Evolutionary conservation across 2,113 vertebrate species (phyloP).

Genomic region (Equus quagga): DNA sequence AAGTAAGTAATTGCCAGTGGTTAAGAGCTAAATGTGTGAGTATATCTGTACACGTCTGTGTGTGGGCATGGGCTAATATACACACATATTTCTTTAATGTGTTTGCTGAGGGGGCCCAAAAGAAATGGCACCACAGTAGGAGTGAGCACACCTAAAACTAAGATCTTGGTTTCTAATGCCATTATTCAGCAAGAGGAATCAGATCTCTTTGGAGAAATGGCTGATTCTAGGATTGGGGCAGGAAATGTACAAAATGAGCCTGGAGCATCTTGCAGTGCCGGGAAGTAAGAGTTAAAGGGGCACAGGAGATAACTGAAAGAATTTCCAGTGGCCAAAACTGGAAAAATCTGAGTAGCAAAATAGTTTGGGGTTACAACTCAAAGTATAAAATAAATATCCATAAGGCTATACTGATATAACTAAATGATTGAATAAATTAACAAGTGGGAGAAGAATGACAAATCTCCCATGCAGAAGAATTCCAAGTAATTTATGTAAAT

Average conservation of each 20-base stretch:
- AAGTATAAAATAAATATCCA: not conserved
- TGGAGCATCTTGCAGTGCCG: not conserved
- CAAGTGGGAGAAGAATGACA: not conserved
- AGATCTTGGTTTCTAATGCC: not conserved
- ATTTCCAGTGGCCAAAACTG: not conserved
- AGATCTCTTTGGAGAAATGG: not conserved
- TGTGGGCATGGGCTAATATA: fast-evolving
- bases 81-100: not conserved
- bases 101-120: not conserved
- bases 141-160: not conserved
- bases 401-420: not conserved
- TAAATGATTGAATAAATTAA: not conserved
- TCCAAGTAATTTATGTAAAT: not conserved
- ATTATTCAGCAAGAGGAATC: not conserved
- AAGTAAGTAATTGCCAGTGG: not conserved
- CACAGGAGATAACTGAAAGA: not conserved
- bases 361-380: not conserved
- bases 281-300: not conserved
- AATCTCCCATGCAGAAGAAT: not conserved
- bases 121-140: not conserved
- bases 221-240: not conserved
- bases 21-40: not conserved
- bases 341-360: not conserved
- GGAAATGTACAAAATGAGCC: not conserved
- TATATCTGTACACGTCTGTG: not conserved